A percentile compares a stretch with the other conserved stretches of the same genome.
These are phyloP conservation scores for Leucophenga montana DNA, from an alignment of 2,888 invertebrate genomes.

Conservation along the genomic window DNA sequence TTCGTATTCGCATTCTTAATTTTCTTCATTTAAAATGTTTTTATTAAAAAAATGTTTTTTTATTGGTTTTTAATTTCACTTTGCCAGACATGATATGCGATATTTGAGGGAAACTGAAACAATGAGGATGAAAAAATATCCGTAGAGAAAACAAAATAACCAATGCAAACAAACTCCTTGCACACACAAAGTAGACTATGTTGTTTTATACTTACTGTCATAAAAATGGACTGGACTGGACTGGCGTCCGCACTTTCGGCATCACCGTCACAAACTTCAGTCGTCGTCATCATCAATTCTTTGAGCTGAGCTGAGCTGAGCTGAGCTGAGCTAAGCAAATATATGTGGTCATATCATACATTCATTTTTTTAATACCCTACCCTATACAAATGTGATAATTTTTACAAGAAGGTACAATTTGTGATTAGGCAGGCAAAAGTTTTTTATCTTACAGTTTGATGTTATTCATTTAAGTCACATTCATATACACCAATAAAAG, in stretches of 20 bases:
- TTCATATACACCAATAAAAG: too few relatives aligned
- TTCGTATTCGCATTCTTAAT: conserved; percentile 45
- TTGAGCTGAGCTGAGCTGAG: too few relatives aligned
- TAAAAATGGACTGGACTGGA: conserved; percentile 50
- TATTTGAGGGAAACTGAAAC: neutral
- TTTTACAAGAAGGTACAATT: too few relatives aligned
- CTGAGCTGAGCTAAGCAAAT: too few relatives aligned
- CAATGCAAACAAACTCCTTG: conserved; percentile 62
- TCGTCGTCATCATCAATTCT: neutral
- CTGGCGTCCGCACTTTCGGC: too few relatives aligned
- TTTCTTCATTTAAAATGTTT: conserved; percentile 44
- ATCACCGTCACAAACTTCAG: too few relatives aligned
- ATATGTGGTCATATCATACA: too few relatives aligned
- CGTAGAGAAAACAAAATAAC: conserved; percentile 8
- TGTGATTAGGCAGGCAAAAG: too few relatives aligned
- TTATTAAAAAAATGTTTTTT: conserved; percentile 58
- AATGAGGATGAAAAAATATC: neutral
- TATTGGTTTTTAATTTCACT: conserved; percentile 66
- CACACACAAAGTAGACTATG: conserved; percentile 42
- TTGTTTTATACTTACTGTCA: conserved; percentile 44
- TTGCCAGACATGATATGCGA: conserved; percentile 26
- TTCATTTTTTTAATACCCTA: too few relatives aligned
- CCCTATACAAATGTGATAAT: too few relatives aligned
- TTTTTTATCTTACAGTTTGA: too few relatives aligned
- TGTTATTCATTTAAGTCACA: too few relatives aligned